These are phyloP conservation scores for Fundulus diaphanus DNA, from an alignment of 2,797 vertebrate species.

Conservation along the genomic window DNA sequence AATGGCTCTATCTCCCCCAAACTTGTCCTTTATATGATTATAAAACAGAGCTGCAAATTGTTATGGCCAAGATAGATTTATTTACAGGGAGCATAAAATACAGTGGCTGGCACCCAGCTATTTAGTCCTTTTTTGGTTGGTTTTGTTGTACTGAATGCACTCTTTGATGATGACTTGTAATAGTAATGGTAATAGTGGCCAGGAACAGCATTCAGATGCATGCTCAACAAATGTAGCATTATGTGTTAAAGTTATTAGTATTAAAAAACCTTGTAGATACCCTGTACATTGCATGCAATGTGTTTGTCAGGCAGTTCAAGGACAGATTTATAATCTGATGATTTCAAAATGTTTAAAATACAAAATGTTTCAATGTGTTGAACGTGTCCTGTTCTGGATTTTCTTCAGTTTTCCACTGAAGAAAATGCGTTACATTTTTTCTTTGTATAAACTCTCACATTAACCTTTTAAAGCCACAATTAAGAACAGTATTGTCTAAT, in stretches of 20 bases:
- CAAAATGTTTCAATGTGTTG: constrained; percentile 21
- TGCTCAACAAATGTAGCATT: constrained; percentile 73
- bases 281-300: constrained; percentile 37
- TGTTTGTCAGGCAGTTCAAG: constrained; percentile 55
- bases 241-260: constrained; percentile 55
- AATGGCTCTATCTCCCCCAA: constrained; percentile 69
- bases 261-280: constrained; percentile 43
- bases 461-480: not conserved
- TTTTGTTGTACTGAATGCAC: constrained; percentile 67
- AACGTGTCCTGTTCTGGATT: constrained; percentile 6
- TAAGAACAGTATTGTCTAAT: too few relatives aligned
- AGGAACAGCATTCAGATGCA: constrained; percentile 83
- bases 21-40: constrained; percentile 74
- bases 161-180: constrained; percentile 76
- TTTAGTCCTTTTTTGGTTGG: constrained; percentile 71
- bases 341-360: constrained; percentile 22
- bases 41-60: constrained; percentile 71
- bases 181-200: constrained; percentile 79
- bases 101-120: constrained; percentile 61
- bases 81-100: constrained; percentile 71
- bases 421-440: not conserved
- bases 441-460: not conserved
- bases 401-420: not conserved
- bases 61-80: constrained; percentile 75
- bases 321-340: constrained; percentile 34